phyloP scores from a whole-genome alignment of 2,113 vertebrate species.

The Danionella cerebrum region DNA sequence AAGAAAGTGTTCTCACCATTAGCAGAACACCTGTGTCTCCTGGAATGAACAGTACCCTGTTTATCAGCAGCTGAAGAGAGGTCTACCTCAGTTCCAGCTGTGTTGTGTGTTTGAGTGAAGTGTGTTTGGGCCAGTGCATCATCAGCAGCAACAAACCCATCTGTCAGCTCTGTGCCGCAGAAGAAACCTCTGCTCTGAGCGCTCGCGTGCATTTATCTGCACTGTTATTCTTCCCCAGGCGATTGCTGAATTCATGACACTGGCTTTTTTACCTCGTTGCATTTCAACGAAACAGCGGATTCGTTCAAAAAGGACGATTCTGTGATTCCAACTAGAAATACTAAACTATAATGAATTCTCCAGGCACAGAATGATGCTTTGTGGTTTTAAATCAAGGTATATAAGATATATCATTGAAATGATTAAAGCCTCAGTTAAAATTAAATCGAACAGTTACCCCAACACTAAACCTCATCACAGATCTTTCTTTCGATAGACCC shows the following conservation, averaged over 20 bases:
- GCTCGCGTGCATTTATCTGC: background rate
- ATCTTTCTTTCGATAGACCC: too few species aligned
- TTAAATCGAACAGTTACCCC: too few species aligned
- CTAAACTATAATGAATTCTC: too few species aligned
- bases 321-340: too few species aligned
- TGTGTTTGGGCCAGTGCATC: constrained; percentile 14
- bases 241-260: background rate
- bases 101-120: constrained; percentile 3
- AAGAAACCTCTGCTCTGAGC: background rate
- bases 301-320: background rate
- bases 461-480: too few species aligned
- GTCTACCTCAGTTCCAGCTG: background rate
- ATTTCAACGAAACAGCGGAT: background rate
- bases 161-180: background rate
- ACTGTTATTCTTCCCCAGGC: background rate
- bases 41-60: too few species aligned
- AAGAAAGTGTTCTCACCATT: too few species aligned
- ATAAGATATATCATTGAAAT: too few species aligned
- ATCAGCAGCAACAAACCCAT: constrained; percentile 15
- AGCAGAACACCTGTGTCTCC: too few species aligned
- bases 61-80: constrained; percentile 14
- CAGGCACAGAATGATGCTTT: too few species aligned
- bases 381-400: too few species aligned
- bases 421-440: too few species aligned
- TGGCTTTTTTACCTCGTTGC: background rate